phyloP scores from a whole-genome alignment of 2,888 invertebrate genomes.

The Oeneis ivallda region DNA sequence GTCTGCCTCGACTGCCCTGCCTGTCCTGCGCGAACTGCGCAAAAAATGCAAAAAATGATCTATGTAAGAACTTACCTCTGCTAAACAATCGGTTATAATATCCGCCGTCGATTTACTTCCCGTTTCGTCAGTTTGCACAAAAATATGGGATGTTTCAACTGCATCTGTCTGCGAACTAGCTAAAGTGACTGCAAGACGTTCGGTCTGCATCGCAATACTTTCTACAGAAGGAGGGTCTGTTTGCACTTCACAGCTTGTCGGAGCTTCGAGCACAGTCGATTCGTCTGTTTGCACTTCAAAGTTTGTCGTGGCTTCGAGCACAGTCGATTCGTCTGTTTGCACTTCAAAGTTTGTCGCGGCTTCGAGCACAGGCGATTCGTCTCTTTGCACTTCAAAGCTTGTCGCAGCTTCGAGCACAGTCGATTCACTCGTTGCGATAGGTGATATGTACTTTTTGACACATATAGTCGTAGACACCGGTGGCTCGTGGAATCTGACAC shows the following conservation, averaged over 20 bases:
- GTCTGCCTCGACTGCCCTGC: too few relatives aligned
- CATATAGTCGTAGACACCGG: conserved; percentile 84
- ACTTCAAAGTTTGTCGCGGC: conserved; percentile 34
- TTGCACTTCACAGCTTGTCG: too few relatives aligned
- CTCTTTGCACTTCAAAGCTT: too few relatives aligned
- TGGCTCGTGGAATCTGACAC: conserved; percentile 91
- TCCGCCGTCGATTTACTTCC: conserved; percentile 57
- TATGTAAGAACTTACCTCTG: conserved; percentile 55
- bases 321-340: conserved; percentile 41
- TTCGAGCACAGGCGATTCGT: too few relatives aligned
- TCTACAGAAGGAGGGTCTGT: conserved; percentile 23
- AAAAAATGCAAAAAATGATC: too few relatives aligned
- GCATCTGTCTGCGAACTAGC: conserved; percentile 45
- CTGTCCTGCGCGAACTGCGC: too few relatives aligned
- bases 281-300: conserved; percentile 39
- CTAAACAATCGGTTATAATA: conserved; percentile 54
- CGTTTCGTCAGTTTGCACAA: conserved; percentile 58
- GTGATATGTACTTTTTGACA: conserved; percentile 74
- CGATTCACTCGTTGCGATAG: too few relatives aligned
- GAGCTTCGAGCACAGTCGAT: too few relatives aligned
- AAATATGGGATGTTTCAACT: conserved; percentile 39
- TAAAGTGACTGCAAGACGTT: conserved; percentile 35
- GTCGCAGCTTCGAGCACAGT: too few relatives aligned
- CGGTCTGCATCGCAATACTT: conserved; percentile 49
- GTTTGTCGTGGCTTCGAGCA: conserved; percentile 36